Conservation (phyloP, 2,797 vertebrate species). For the Numenius phaeopus region DNA sequence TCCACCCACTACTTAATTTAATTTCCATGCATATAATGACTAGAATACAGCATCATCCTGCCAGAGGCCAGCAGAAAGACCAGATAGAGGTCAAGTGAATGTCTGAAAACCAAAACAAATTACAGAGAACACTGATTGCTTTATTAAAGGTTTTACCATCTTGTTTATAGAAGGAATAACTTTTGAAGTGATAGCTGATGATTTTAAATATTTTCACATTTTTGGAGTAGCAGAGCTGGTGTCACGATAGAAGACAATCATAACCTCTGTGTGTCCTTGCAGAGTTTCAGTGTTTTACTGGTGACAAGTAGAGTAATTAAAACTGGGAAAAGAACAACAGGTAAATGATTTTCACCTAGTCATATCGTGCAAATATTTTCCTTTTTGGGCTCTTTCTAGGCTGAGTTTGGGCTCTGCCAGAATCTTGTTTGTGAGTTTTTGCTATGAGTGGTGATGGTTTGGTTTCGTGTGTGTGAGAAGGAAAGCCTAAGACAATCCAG, state of each 20-base stretch:
- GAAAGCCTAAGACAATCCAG: neutral
- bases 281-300: neutral
- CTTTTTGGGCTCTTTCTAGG: neutral
- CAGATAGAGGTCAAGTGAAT: neutral
- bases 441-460: neutral
- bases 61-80: neutral
- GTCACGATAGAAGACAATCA: neutral
- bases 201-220: neutral
- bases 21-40: neutral
- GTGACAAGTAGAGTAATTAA: neutral
- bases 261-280: neutral
- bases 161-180: neutral
- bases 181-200: neutral
- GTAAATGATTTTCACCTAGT: neutral
- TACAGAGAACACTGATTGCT: neutral
- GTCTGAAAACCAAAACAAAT: neutral
- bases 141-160: neutral
- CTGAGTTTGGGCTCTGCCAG: neutral
- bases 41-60: neutral
- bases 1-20: neutral
- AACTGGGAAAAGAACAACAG: neutral
- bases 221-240: neutral
- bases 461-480: neutral
- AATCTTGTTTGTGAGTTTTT: neutral
- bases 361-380: neutral